Conservation (phyloP, 2,888 invertebrate species). For the Psylliodes chrysocephalus region DNA sequence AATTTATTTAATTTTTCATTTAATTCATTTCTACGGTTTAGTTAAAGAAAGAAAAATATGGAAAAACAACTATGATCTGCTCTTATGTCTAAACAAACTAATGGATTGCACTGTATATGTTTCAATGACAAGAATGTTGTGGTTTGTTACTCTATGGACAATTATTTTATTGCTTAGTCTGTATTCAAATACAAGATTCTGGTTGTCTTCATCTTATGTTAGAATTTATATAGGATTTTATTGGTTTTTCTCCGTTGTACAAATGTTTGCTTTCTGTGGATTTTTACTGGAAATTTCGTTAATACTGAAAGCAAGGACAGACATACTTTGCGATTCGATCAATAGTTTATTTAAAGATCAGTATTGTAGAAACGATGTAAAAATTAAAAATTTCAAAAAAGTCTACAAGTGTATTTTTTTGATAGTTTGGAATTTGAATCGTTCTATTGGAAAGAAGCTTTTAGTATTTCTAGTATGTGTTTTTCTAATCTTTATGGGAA, state of each 20-base stretch:
- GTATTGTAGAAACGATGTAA: no score
- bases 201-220: neutral
- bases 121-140: neutral
- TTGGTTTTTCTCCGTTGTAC: neutral
- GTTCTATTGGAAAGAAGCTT: no score
- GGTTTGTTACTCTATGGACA: neutral
- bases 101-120: neutral
- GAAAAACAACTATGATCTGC: neutral
- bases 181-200: neutral
- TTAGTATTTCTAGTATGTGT: no score
- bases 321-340: neutral
- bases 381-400: no score
- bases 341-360: no score
- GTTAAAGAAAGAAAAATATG: neutral
- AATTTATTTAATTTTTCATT: neutral
- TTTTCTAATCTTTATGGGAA: no score
- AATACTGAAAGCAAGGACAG: neutral
- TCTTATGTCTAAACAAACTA: neutral
- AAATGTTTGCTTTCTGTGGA: neutral
- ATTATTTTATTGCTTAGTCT: neutral
- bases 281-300: constrained; percentile 4
- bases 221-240: neutral
- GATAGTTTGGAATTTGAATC: no score
- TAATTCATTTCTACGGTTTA: neutral
- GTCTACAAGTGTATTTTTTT: no score